phyloP scores from a whole-genome alignment of 2,888 invertebrate genomes.

The Microctonus brassicae region DNA sequence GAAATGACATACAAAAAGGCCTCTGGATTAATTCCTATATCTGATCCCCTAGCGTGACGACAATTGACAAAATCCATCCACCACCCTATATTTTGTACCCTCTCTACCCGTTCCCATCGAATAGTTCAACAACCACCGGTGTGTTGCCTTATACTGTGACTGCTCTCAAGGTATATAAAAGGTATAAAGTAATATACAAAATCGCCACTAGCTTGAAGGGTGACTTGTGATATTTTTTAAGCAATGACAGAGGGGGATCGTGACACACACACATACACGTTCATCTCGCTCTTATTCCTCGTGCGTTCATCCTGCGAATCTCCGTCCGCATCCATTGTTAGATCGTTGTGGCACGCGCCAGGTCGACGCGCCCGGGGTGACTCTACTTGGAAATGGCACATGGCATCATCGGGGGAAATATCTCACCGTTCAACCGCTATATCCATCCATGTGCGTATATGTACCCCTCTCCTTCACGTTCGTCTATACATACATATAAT shows the following conservation, averaged over 20 bases:
- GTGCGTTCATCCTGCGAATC: background rate
- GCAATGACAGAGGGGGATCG: constrained; percentile 11
- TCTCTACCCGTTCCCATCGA: constrained; percentile 26
- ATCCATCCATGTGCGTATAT: constrained; percentile 15
- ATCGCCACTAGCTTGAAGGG: constrained; percentile 25
- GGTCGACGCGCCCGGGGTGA: constrained; percentile 39
- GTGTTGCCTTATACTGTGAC: constrained; percentile 1
- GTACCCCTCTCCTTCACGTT: constrained; percentile 23
- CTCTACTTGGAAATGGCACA: constrained; percentile 44
- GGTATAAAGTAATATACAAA: constrained; percentile 23
- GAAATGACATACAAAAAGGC: constrained; percentile 26
- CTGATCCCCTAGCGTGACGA: constrained; percentile 24
- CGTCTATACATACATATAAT: constrained; percentile 25
- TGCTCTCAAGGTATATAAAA: constrained; percentile 29
- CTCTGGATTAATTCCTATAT: constrained; percentile 22
- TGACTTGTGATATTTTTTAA: constrained; percentile 29
- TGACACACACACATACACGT: background rate
- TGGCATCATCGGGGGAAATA: constrained; percentile 37
- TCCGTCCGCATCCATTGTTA: constrained; percentile 29
- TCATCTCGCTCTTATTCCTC: background rate
- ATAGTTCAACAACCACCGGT: background rate
- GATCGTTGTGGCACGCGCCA: constrained; percentile 38
- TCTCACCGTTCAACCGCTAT: constrained; percentile 20
- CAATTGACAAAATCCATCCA: constrained; percentile 15
- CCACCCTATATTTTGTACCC: background rate